Conservation (phyloP, 2,797 vertebrate species). For the Lacerta viridis region DNA sequence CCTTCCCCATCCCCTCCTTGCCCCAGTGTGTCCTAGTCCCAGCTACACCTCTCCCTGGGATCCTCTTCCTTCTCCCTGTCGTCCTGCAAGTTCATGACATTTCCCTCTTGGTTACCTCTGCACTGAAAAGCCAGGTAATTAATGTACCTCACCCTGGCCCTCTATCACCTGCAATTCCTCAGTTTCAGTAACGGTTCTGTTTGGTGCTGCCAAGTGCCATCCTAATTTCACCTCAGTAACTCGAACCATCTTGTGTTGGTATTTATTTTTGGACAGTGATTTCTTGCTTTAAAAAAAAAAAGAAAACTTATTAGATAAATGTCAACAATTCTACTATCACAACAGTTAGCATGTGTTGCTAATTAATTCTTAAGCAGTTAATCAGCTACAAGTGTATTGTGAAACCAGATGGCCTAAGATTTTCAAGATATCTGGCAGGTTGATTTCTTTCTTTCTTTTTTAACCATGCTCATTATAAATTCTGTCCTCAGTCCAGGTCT, state of each 20-base stretch:
- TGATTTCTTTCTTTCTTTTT: neutral
- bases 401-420: conserved; percentile 60
- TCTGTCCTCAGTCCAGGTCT: conserved; percentile 32
- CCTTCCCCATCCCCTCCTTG: too few relatives aligned
- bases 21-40: too few relatives aligned
- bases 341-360: conserved; percentile 56
- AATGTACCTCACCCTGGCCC: too few relatives aligned
- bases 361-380: conserved; percentile 61
- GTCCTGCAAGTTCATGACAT: too few relatives aligned
- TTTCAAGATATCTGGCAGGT: conserved; percentile 45
- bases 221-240: conserved; percentile 12
- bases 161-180: conserved; percentile 17
- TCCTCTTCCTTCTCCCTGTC: too few relatives aligned
- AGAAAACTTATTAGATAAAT: conserved; percentile 48
- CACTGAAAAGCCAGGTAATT: too few relatives aligned
- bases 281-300: conserved; percentile 16
- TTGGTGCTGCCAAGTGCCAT: neutral
- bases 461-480: conserved; percentile 51
- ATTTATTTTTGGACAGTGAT: neutral
- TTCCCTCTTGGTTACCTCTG: too few relatives aligned
- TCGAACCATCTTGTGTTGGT: conserved; percentile 7
- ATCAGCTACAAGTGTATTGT: conserved; percentile 43
- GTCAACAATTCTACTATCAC: conserved; percentile 52
- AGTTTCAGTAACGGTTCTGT: conserved; percentile 15
- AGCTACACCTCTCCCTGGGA: too few relatives aligned